phyloP scores from a whole-genome alignment of 2,797 vertebrate species.

The Pantherophis vulpinus region DNA sequence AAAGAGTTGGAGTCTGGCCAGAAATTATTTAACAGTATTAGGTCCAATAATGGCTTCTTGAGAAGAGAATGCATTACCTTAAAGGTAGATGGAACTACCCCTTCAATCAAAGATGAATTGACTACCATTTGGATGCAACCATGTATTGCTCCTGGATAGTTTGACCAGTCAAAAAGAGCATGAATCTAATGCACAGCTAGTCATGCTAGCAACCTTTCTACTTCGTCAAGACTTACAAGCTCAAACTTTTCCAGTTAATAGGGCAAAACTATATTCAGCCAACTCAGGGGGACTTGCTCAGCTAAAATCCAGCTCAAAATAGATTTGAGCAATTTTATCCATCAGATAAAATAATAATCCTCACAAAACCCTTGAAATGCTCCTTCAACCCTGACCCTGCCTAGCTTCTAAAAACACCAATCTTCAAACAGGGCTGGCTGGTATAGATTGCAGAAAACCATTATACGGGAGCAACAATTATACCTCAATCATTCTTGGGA shows the following conservation, averaged over 20 bases:
- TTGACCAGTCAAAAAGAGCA: neutral
- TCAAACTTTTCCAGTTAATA: neutral
- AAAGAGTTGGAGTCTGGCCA: neutral
- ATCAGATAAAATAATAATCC: neutral
- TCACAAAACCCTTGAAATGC: neutral
- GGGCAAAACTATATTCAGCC: neutral
- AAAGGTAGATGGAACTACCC: neutral
- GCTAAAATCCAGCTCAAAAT: neutral
- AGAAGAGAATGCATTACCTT: neutral
- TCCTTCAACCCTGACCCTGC: neutral
- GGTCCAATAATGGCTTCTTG: neutral
- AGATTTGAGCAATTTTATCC: neutral
- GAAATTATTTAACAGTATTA: neutral
- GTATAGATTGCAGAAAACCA: neutral
- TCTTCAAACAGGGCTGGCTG: neutral
- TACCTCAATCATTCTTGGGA: neutral
- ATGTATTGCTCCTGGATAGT: neutral
- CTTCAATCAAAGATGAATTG: neutral
- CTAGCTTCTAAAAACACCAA: neutral
- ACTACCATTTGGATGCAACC: neutral
- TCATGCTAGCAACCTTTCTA: neutral
- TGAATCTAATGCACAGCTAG: neutral
- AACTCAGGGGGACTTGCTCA: neutral
- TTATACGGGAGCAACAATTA: neutral
- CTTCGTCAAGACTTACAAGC: neutral